Percentiles rank a stretch among this genome's conserved stretches.
Evolutionary conservation across 2,888 invertebrate genomes (phyloP).

Genomic region (Epistrophe grossulariae): DNA sequence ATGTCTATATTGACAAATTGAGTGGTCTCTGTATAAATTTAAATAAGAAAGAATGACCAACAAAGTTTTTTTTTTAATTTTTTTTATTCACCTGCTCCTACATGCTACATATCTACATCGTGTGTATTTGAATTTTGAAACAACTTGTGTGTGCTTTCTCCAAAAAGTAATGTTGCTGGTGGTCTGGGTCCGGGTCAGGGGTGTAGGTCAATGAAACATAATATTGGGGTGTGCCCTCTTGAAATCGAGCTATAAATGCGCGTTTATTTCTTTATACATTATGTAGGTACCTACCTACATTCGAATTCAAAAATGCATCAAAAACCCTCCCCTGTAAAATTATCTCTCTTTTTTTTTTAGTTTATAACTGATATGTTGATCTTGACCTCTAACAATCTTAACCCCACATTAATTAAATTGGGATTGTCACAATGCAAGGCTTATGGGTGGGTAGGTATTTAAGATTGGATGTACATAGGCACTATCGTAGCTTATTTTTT

Average conservation of each 20-base stretch:
- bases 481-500: neutral
- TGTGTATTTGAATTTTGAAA: conserved; percentile 19
- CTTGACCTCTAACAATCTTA: conserved; percentile 55
- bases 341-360: neutral
- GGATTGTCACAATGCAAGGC: neutral
- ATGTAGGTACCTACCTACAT: neutral
- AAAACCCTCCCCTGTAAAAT: neutral
- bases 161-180: neutral
- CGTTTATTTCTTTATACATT: neutral
- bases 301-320: neutral
- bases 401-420: neutral
- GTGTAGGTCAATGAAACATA: conserved; percentile 64
- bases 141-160: conserved; percentile 61
- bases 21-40: neutral
- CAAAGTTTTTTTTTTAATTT: neutral
- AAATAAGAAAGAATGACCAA: conserved; percentile 16
- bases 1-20: conserved; percentile 8
- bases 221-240: conserved; percentile 40
- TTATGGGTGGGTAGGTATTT: neutral
- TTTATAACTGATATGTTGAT: conserved; percentile 41
- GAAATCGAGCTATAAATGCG: conserved; percentile 7
- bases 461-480: neutral
- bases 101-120: neutral
- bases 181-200: neutral
- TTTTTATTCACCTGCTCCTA: conserved; percentile 12